These are phyloP conservation scores for Macaca nemestrina DNA, from an alignment of 2,113 vertebrate genomes.

Conservation along the genomic window DNA sequence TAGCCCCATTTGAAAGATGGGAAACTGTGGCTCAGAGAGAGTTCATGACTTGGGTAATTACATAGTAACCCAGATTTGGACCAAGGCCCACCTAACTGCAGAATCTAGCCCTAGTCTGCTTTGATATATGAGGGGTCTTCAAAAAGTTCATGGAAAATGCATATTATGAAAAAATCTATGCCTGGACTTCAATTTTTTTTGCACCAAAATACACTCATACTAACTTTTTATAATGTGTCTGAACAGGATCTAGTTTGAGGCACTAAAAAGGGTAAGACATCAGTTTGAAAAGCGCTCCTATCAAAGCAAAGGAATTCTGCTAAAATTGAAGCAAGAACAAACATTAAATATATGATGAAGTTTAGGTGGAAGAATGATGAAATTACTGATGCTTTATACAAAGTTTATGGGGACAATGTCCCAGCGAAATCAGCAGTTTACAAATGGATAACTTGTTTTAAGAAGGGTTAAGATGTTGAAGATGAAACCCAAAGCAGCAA, in stretches of 20 bases:
- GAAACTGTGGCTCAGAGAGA: constrained; percentile 25
- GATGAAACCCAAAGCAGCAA: neutral
- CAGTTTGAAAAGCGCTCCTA: neutral
- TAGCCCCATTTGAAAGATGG: neutral
- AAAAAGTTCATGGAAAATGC: neutral
- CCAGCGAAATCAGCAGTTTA: neutral
- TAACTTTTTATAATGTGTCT: neutral
- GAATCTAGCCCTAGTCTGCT: neutral
- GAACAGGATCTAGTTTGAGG: neutral
- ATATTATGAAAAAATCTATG: neutral
- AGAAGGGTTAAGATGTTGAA: neutral
- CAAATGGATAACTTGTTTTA: neutral
- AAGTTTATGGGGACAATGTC: neutral
- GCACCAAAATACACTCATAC: neutral
- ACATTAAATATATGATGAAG: neutral
- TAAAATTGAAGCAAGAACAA: neutral
- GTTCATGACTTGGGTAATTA: neutral
- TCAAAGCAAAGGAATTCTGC: neutral
- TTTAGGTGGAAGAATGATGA: neutral
- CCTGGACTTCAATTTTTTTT: neutral
- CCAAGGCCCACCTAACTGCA: neutral
- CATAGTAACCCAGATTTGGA: neutral
- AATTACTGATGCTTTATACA: neutral
- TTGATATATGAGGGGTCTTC: neutral
- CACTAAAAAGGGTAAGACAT: neutral